Percentiles rank a stretch among this genome's conserved stretches.
Conservation (phyloP, 2,797 vertebrate genomes). For the Tragelaphus eurycerus region DNA sequence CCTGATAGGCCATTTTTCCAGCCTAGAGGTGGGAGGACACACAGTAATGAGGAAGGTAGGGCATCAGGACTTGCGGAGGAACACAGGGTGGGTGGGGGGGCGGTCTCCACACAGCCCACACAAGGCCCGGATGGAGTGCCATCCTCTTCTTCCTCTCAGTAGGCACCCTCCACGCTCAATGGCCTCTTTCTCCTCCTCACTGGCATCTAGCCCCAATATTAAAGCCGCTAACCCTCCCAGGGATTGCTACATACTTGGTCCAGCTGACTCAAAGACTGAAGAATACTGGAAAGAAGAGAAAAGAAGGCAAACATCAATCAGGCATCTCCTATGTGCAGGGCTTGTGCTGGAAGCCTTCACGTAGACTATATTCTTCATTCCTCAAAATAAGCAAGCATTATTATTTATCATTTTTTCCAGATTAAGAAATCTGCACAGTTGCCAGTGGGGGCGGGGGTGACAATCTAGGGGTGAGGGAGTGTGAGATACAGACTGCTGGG, state of each 20-base stretch:
- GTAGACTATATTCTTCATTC: not conserved
- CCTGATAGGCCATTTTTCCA: not conserved
- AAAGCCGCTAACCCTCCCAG: not conserved
- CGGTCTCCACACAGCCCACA: not conserved
- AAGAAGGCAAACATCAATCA: not conserved
- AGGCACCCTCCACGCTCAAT: not conserved
- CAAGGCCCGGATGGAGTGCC: not conserved
- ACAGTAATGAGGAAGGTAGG: not conserved
- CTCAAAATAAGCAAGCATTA: not conserved
- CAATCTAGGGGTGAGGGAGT: not conserved
- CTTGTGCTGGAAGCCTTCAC: not conserved
- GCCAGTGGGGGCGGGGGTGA: not conserved
- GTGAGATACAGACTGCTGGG: not conserved
- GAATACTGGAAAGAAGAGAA: not conserved
- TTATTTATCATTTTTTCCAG: not conserved
- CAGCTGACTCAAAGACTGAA: not conserved
- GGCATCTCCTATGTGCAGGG: not conserved
- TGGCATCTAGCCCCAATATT: not conserved
- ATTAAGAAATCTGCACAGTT: not conserved
- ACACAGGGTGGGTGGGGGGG: not conserved
- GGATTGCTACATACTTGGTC: not conserved
- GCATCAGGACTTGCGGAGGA: not conserved
- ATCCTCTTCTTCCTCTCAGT: not conserved
- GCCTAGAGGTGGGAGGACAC: not conserved
- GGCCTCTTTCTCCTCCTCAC: not conserved